Base-by-base conservation (phyloP, 2,113 vertebrate genomes). In the Calidris pygmaea region DNA sequence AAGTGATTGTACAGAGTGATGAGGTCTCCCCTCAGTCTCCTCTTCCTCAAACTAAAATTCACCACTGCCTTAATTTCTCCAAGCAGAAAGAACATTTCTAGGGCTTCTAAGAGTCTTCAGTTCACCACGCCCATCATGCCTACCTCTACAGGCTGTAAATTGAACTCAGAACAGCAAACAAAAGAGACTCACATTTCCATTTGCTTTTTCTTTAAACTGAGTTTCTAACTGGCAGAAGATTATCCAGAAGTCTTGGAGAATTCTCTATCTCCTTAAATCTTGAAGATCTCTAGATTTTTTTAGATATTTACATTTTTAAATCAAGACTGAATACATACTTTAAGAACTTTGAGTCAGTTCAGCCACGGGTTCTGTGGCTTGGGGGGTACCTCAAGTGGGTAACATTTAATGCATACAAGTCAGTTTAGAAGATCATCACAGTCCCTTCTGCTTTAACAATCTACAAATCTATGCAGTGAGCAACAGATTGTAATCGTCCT, bases 51-150 rank as follows among this genome's bases (percentile, higher is more conserved):
- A 45, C 45, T 45, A 45, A 45, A 45, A 47, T 47, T 41, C 41
- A 43, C 41, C 41, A 43, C 41, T 43, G 24, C 13, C 41, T 62
- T 76, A 65, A 76, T 76, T 85, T 76, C 63, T 27, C 41, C 37
- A 59, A 62, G 41, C 58, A 62, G 27, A 93, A 93, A 50, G 32
- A 87, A 4, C 14, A 50, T 90, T 91, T 86, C 75, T 83, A 79
- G 66, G 15, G 18, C 5, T 89, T 89, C 8, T 37, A 79, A 76
- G 35, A 62, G 32, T 39, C 55, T 75, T 83, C 37, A 58, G 10
- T 13, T 67, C 58, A 59, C 41, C 55, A 77, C 10, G 32, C 7
- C 29, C 23, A 39, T 37, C 16, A 71, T 73, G 77, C 17, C 59
- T 77, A 43, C 45, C 55, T 93, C 41, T 78, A 24, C 45, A 65